Base-by-base conservation (phyloP, 2,797 vertebrate genomes). In the Tapera naevia region DNA sequence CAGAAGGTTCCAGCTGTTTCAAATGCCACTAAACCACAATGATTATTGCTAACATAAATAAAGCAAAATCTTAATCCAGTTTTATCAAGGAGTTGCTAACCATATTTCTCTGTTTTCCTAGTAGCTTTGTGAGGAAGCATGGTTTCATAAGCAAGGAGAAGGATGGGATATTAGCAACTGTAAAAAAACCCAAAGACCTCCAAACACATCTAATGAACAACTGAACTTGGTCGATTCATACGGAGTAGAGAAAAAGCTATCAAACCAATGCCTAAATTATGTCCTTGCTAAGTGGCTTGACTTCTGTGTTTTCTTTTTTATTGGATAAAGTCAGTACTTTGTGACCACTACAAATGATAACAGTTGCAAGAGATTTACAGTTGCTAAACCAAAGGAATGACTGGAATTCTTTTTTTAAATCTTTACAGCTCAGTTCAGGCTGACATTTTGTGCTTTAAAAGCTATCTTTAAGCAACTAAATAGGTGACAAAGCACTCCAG, bases 1-100 rank as follows among this genome's bases (percentile, higher is more conserved):
- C 94, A 95, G 95, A 95, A 97, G 96, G 94, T 87, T 87, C 91
- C 95, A 95, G 58, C 82, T 89, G 91, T 73, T 95, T 73, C 53
- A 67, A 90, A 94, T 89, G 88, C 88, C 89, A 96, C 62, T 96
- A 93, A 96, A 91, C 94, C 94, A 96, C 94, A 96, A 96, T 94
- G 93, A 96, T 94, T 94, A 94, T 93, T 94, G 93, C 93, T 93
- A 95, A 96, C 91, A 96, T 88, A 96, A 95, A 95, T 88, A 96
- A 88, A 96, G 93, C 80, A 90, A 95, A 95, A 85, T 90, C 91
- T 95, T 94, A 96, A 95, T 96, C 93, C 86, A 69, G 28, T 69
- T 91, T 95, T 94, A 96, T 95, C 94, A 93, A 92, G 91, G 88
- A 93, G 67, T 90, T 45, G 57, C 78, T 85, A 62, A 91, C 37